A percentile compares a stretch with the other conserved stretches of the same genome.
phyloP scores from a whole-genome alignment of 2,113 vertebrate species.

The Atrichornis clamosus region DNA sequence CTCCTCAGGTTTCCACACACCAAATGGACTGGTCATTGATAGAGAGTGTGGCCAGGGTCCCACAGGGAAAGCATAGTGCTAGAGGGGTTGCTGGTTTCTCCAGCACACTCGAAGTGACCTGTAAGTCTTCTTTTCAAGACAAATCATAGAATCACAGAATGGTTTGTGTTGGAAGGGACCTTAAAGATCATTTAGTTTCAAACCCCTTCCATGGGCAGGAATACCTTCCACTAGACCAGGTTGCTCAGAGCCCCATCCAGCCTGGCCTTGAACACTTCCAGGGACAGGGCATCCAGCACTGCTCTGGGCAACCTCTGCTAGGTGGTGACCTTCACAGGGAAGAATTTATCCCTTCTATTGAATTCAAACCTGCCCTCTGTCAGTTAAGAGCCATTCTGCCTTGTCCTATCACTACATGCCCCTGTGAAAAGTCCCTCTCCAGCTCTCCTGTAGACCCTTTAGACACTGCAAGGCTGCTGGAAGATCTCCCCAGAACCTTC shows the following conservation, averaged over 20 bases:
- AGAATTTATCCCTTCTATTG: background rate
- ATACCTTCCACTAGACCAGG: background rate
- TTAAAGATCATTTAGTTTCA: background rate
- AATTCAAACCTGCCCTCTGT: background rate
- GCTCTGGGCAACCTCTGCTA: background rate
- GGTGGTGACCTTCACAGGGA: fast-evolving
- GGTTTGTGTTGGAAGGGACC: background rate
- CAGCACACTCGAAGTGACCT: background rate
- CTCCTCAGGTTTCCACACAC: background rate
- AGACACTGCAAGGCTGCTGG: background rate
- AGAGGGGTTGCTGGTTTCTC: background rate
- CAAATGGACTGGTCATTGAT: background rate
- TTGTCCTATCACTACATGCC: background rate
- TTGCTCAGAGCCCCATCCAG: background rate
- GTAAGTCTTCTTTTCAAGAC: background rate
- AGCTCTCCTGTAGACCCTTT: background rate
- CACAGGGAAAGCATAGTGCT: background rate
- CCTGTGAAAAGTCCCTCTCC: background rate
- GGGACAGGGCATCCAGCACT: background rate
- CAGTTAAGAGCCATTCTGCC: background rate
- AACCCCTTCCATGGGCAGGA: background rate
- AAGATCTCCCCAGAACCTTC: background rate
- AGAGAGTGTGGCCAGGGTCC: no score
- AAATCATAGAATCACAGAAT: background rate
- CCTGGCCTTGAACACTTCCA: background rate